Evolutionary conservation across 2,113 vertebrate genomes (phyloP), one percentile per base, ranked within the genome.

Genomic region (Aepyceros melampus): DNA sequence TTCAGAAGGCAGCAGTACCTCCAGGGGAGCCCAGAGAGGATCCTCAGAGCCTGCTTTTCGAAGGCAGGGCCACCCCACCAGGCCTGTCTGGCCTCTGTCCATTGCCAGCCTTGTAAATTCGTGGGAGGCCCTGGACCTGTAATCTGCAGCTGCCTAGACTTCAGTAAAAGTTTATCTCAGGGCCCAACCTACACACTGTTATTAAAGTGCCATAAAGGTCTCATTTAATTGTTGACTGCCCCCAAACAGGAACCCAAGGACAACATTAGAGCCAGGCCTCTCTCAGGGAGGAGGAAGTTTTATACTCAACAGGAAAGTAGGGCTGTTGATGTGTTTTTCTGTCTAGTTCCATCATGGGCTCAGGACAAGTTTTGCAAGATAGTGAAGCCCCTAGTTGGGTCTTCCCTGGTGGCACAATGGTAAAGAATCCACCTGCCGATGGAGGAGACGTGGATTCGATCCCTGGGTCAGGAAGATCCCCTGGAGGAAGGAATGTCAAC

Each of bases 361-460:
- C 31, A 9, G 55, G 67, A 33, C 3, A 55, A 14, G 45, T 45
- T 79, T 49, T 64, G 12, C 8, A 76, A 71, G 19, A 14, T 2
- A 6, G 16, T 1, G 7, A 62, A 11, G 27, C 0, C 0, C 0
- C 15, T 8, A 45, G 45, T 17, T 76, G 23, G 40, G 71, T 23
- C 40, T 76, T 76, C 40, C 31, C 21, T 43, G 6, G 40, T 43
- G 71, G 12, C 23, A 43, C 36, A 76, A 3, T 43, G 3, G 23
- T 43, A 27, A 76, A 43, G 23, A 27, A 43, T 27, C 40, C 71
- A 76, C 71, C 40, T 76, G 71, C 12, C 1, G 7, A 15, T 76
- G 71, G 11, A 76, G 71, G 36, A 25, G 40, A 76, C 0, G 7
- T 76, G 71, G 71, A 40, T 43, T 76, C 12, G 4, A 14, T 27